Base-by-base conservation (phyloP, 2,888 invertebrate species). In the Ariolimax columbianus region DNA sequence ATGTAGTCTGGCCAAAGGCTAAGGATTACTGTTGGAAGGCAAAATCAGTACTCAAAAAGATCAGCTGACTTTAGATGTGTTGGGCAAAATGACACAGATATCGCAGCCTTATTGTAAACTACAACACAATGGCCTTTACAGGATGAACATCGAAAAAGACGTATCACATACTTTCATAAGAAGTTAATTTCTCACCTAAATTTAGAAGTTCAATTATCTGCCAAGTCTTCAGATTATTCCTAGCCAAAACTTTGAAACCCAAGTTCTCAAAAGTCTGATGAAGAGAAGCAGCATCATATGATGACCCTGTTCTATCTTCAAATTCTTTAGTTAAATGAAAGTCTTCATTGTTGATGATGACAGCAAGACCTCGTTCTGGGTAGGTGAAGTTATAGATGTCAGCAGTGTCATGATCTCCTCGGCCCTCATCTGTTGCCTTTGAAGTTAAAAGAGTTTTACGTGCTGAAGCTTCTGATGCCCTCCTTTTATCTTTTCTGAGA, bases 101-200 rank as follows among this genome's bases (percentile, higher is more conserved):
- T n/a, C n/a, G n/a, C n/a, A n/a, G n/a, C n/a, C n/a, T n/a, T n/a
- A n/a, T n/a, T n/a, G n/a, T n/a, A n/a, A n/a, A n/a, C n/a, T n/a
- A n/a, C n/a, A n/a, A n/a, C n/a, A n/a, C n/a, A n/a, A n/a, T n/a
- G n/a, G n/a, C n/a, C n/a, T n/a, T n/a, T n/a, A n/a, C n/a, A n/a
- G n/a, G n/a, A n/a, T n/a, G n/a, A n/a, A n/a, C n/a, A n/a, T n/a
- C n/a, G n/a, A n/a, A n/a, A n/a, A n/a, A n/a, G n/a, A n/a, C n/a
- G n/a, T n/a, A n/a, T n/a, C n/a, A n/a, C n/a, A n/a, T n/a, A n/a
- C n/a, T n/a, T n/a, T n/a, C n/a, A n/a, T n/a, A n/a, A n/a, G n/a
- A n/a, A n/a, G n/a, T n/a, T n/a, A n/a, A 84, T 90, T 95, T 30
- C 79, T 79, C 59, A 89, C 89, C 88, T 84, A 82, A 85, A 66